Conservation (phyloP, 1,140 invertebrate species). For the Pentalonia nigronervosa region DNA sequence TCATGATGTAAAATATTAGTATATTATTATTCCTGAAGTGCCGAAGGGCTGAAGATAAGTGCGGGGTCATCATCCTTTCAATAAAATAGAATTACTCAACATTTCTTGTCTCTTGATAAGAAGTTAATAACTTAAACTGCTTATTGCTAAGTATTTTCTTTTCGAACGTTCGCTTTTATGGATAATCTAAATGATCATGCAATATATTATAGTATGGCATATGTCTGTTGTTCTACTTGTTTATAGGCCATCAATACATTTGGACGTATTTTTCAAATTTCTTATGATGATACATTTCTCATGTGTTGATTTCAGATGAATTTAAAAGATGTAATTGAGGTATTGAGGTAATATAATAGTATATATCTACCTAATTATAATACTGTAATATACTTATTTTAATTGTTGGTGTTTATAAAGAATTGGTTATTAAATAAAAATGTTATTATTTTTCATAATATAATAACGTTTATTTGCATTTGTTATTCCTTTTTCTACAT, state of each 20-base stretch:
- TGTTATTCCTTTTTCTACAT: neutral
- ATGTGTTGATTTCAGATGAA: neutral
- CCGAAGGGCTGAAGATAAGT: neutral
- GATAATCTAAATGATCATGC: neutral
- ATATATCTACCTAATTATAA: neutral
- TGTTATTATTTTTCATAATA: neutral
- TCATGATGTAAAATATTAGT: neutral
- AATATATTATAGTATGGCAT: neutral
- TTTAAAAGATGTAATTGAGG: neutral
- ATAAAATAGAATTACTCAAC: slow-evolving; percentile 55
- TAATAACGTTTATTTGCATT: neutral
- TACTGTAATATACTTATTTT: neutral
- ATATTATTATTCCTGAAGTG: neutral
- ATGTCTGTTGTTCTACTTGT: neutral
- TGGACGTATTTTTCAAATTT: neutral
- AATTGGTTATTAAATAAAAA: neutral
- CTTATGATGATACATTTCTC: neutral
- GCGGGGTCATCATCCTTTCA: neutral
- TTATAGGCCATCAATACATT: neutral
- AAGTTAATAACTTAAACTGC: neutral
- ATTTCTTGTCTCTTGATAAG: neutral
- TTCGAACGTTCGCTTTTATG: neutral
- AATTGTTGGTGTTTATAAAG: neutral
- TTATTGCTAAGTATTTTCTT: slow-evolving; percentile 19
- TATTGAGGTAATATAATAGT: neutral